Percentiles rank a stretch among this genome's conserved stretches.
phyloP scores from a whole-genome alignment of 1,140 invertebrate species.

The Lutraria rhynchaena region DNA sequence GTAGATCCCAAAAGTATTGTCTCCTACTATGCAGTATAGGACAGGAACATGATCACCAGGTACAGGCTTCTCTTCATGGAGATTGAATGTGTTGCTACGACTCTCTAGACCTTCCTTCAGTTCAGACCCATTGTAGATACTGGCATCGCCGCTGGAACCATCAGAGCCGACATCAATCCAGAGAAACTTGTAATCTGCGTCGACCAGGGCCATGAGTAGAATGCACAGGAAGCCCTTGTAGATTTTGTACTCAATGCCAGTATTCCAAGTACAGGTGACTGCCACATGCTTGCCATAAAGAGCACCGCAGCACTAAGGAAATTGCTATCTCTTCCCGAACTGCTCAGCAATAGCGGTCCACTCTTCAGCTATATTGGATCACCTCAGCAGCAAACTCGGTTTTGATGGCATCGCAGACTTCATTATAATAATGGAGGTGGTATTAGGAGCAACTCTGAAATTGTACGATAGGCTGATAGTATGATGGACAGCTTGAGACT shows the following conservation, averaged over 20 bases:
- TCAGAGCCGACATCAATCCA: conserved; percentile 56
- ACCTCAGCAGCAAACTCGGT: conserved; percentile 45
- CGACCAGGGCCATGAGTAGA: no score
- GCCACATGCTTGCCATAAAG: conserved; percentile 62
- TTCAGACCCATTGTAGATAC: conserved; percentile 49
- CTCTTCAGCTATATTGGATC: conserved; percentile 46
- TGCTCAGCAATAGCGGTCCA: conserved; percentile 43
- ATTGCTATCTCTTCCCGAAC: conserved; percentile 4
- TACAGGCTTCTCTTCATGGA: conserved; percentile 51
- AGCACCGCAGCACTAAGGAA: conserved; percentile 10
- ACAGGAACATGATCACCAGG: conserved; percentile 58
- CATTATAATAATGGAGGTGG: conserved; percentile 35
- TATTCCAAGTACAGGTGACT: conserved; percentile 44
- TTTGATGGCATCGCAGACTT: conserved; percentile 50
- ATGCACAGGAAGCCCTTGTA: no score
- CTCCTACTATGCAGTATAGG: conserved; percentile 50
- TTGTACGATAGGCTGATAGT: conserved; percentile 44
- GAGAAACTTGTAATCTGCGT: conserved; percentile 61
- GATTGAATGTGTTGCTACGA: conserved; percentile 48
- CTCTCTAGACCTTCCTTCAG: conserved; percentile 31
- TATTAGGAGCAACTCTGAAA: conserved; percentile 53
- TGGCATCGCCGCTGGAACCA: conserved; percentile 57
- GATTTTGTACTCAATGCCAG: conserved; percentile 30
- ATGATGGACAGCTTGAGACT: conserved; percentile 45
- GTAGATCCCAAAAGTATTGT: conserved; percentile 61